These are phyloP conservation scores for Toxotes chatareus DNA, from an alignment of 2,113 vertebrate species.

Conservation along the genomic window DNA sequence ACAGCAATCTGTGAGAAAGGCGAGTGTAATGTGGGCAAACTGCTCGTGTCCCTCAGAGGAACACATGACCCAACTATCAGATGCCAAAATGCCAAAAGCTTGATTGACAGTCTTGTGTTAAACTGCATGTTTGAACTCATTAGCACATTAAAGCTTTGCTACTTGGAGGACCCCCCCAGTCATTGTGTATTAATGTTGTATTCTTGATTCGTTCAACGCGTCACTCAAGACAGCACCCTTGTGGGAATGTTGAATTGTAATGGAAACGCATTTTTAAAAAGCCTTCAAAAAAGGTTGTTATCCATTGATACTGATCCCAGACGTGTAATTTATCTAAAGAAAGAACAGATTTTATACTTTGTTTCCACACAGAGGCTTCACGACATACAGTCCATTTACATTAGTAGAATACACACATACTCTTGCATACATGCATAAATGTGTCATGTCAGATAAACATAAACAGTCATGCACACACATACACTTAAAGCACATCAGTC, in stretches of 20 bases:
- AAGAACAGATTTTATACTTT: background rate
- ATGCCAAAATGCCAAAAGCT: constrained; percentile 79
- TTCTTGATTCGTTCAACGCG: constrained; percentile 52
- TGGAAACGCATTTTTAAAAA: constrained; percentile 7
- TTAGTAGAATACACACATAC: background rate
- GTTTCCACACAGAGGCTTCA: background rate
- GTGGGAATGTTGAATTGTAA: constrained; percentile 19
- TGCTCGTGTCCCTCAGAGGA: constrained; percentile 76
- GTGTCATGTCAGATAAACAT: constrained; percentile 5
- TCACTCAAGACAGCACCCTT: constrained; percentile 44
- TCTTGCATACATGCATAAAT: constrained; percentile 20
- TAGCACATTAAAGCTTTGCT: constrained; percentile 75
- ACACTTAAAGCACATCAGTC: constrained; percentile 60
- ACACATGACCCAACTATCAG: constrained; percentile 76
- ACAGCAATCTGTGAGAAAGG: constrained; percentile 57
- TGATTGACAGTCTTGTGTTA: constrained; percentile 83
- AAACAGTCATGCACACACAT: background rate
- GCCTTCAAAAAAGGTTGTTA: background rate
- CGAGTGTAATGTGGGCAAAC: constrained; percentile 70
- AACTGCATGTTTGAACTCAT: constrained; percentile 83
- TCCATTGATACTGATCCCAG: background rate
- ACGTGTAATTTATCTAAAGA: background rate
- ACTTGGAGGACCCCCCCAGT: constrained; percentile 51
- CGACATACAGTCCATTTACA: background rate
- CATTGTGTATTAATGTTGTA: constrained; percentile 68